These are phyloP conservation scores for Papilio dardanus DNA, from an alignment of 1,140 invertebrate species.

Conservation along the genomic window DNA sequence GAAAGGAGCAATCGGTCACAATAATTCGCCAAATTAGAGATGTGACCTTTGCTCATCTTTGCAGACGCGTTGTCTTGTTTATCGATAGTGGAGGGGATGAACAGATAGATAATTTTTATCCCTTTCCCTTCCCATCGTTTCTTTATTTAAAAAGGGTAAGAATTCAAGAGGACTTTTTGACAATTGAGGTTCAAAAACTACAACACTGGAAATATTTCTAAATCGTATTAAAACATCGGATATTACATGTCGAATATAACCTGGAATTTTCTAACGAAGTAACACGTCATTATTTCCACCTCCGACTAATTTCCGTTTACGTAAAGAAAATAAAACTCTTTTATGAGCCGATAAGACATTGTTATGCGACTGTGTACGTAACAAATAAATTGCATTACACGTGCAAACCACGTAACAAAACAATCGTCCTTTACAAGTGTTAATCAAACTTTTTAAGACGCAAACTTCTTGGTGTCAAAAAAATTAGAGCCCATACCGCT, in stretches of 20 bases:
- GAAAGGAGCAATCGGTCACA: too few relatives aligned
- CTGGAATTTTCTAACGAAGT: not conserved
- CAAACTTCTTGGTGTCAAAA: not conserved
- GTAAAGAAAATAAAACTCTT: not conserved
- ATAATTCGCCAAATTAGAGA: too few relatives aligned
- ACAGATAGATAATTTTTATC: too few relatives aligned
- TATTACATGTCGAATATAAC: conserved; percentile 1
- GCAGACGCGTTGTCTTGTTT: too few relatives aligned
- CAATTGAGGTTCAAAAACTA: too few relatives aligned
- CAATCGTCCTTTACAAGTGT: not conserved
- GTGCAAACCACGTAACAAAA: not conserved
- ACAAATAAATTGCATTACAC: conserved; percentile 8
- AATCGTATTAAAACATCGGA: too few relatives aligned
- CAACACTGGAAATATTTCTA: too few relatives aligned
- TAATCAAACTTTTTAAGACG: not conserved
- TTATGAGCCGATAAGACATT: conserved; percentile 14
- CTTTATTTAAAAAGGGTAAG: too few relatives aligned
- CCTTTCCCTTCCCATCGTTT: too few relatives aligned
- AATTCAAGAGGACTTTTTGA: too few relatives aligned
- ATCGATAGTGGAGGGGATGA: too few relatives aligned
- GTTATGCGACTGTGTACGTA: not conserved
- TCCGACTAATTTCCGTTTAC: not conserved
- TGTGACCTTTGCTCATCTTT: too few relatives aligned
- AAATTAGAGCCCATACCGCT: not conserved
- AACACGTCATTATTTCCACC: conserved; percentile 1